These are phyloP conservation scores for Meghimatium bilineatum DNA, from an alignment of 2,888 invertebrate species.

Conservation along the genomic window DNA sequence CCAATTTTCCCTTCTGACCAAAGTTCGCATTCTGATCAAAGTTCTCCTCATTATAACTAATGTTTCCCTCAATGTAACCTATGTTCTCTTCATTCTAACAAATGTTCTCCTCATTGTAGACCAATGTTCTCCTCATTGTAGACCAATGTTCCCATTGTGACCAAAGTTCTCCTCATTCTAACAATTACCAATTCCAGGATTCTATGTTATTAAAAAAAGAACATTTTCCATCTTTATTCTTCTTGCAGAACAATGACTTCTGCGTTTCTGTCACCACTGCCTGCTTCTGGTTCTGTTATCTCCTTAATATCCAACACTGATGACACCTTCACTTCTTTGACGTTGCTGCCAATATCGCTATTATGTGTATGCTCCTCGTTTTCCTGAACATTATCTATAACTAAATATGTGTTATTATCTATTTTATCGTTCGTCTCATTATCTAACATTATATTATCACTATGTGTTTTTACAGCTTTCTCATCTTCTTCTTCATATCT, in stretches of 20 bases:
- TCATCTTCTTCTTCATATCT: not conserved
- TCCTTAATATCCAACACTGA: not conserved
- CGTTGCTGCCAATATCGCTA: not conserved
- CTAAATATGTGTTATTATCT: not conserved
- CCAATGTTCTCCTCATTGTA: too few species aligned
- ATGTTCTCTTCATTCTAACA: too few species aligned
- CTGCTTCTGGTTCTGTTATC: not conserved
- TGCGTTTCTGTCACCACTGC: not conserved
- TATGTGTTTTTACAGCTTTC: not conserved
- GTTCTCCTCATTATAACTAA: too few species aligned
- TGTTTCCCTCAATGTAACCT: too few species aligned
- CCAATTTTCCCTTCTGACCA: too few species aligned
- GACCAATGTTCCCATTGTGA: too few species aligned
- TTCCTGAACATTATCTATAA: not conserved
- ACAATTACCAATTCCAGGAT: too few species aligned
- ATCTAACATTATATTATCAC: not conserved
- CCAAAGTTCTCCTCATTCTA: too few species aligned
- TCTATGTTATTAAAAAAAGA: too few species aligned
- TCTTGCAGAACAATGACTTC: not conserved
- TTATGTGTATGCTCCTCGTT: not conserved
- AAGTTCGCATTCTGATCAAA: too few species aligned
- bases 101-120: too few species aligned
- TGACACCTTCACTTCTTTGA: not conserved
- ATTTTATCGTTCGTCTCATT: not conserved
- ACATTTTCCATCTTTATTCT: not conserved